Evolutionary conservation across 2,888 invertebrate genomes (phyloP), one percentile per base, ranked within the genome.

Genomic region (Conops quadrifasciatus): DNA sequence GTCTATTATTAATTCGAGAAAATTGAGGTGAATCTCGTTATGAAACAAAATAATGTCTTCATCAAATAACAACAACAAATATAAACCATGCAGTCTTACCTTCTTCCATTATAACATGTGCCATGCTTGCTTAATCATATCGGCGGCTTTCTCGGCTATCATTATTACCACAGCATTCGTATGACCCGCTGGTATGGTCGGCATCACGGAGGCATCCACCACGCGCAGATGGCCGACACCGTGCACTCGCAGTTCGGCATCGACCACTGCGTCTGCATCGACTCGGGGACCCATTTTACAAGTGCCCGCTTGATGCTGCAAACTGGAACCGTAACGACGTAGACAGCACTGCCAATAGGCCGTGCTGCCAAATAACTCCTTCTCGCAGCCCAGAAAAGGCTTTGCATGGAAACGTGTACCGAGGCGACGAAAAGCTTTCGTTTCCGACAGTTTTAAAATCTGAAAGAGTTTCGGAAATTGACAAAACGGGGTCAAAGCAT

Each of bases 331-430:
- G 21, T 92, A 89, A 74, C 90, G 89, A 75, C 91, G 89, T 26
- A 92, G 88, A 58, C 91, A 90, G 79, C 94, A 94, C 66, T 88
- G 88, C 93, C 93, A 94, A 81, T 94, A 94, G 15, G 87, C 84
- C 76, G 93, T 91, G 2, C 90, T 90, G 71, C 88, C 88, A 80
- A 92, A 92, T 5, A 77, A 59, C 5, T 88, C 78, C 63, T 88
- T 81, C 76, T 90, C 89, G 79, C 94, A 94, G 53, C 91, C 92
- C 0, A 92, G 91, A 82, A 92, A 90, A 0, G 90, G 89, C 0
- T 88, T 87, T 1, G 85, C 80, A 73, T 89, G 86, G 28, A 91
- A 83, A 0, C 83, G 87, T 0, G 89, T 84, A 68, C 88, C 88
- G 75, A 88, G 87, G 70, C 85, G 87, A 64, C 86, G 82, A 82